Evolutionary conservation across 1,140 invertebrate species (phyloP).

Genomic region (Megathymus violae): DNA sequence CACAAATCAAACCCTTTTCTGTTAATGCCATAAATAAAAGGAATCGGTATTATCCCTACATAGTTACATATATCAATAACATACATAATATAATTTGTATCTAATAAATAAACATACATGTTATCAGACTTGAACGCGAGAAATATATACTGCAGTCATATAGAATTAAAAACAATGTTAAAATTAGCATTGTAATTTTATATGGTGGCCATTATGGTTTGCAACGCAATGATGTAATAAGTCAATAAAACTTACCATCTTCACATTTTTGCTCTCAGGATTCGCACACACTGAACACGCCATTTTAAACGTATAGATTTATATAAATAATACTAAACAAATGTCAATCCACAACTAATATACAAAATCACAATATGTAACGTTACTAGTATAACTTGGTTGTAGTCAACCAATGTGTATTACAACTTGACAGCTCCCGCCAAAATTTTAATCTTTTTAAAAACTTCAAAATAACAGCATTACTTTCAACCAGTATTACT

Average conservation of each 20-base stretch:
- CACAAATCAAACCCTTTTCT: too few species aligned
- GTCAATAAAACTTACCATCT: slow-evolving; percentile 57
- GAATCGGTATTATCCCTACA: too few species aligned
- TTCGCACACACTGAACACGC: slow-evolving; percentile 59
- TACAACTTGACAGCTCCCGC: not conserved
- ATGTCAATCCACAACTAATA: slow-evolving; percentile 31
- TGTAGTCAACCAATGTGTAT: not conserved
- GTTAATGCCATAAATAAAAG: too few species aligned
- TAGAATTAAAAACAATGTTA: too few species aligned
- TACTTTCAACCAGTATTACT: slow-evolving; percentile 7
- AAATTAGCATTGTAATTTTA: not conserved
- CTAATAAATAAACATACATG: too few species aligned
- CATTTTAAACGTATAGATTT: slow-evolving; percentile 49
- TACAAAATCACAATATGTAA: not conserved
- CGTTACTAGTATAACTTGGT: not conserved
- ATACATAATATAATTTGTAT: too few species aligned
- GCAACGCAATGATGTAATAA: slow-evolving; percentile 3
- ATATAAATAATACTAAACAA: slow-evolving; percentile 36
- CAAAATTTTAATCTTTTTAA: not conserved
- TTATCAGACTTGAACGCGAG: too few species aligned
- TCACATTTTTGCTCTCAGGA: slow-evolving; percentile 51
- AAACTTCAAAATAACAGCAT: not conserved
- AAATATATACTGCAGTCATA: not conserved
- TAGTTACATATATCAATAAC: too few species aligned
- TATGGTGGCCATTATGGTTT: slow-evolving; percentile 1